Base-by-base conservation (phyloP, 2,113 vertebrate species). In the Colossoma macropomum region DNA sequence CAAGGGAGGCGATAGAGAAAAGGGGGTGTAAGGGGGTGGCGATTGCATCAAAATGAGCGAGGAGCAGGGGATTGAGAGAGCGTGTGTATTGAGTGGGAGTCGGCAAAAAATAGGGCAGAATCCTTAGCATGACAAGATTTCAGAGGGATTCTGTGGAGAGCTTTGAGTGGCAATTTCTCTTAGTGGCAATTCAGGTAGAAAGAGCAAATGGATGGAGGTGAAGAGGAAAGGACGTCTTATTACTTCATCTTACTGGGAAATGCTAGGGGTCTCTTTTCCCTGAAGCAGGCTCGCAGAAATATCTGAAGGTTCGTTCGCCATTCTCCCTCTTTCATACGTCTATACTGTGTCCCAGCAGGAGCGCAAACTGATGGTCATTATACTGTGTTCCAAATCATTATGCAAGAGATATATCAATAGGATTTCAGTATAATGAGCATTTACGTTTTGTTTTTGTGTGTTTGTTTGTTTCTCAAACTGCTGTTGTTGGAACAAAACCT, bases 1-100 rank as follows among this genome's bases (percentile, higher is more conserved):
- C 52, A 30, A 38, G 27, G 28, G 38, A 62, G 54, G 34, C 60
- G 54, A 72, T 41, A 73, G 12, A 16, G n/a, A 82, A 45, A 41
- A 68, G 63, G 63, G 27, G 63, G 27, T 17, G 27, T 21, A 28
- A 23, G 65, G 66, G 17, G 68, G 23, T 15, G 68, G 75, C 66
- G 45, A 83, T 83, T 74, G 38, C 19, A n/a, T 48, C 89, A 93
- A 94, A 83, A 79, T 79, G 92, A 93, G 92, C 94, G 93, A 89
- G 90, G 87, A 91, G 87, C 88, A 92, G 89, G 90, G 93, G 90
- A 88, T 90, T 91, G 91, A 89, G 62, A 89, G 81, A 48, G 71
- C 8, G 45, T n/a, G 8, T n/a, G 8, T 21, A 38, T 25, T 15
- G 89, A 92, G 83, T 88, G 81, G 86, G 87, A 87, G 87, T 88